Base-by-base conservation (phyloP, 2,113 vertebrate genomes). In the Engystomops pustulosus region DNA sequence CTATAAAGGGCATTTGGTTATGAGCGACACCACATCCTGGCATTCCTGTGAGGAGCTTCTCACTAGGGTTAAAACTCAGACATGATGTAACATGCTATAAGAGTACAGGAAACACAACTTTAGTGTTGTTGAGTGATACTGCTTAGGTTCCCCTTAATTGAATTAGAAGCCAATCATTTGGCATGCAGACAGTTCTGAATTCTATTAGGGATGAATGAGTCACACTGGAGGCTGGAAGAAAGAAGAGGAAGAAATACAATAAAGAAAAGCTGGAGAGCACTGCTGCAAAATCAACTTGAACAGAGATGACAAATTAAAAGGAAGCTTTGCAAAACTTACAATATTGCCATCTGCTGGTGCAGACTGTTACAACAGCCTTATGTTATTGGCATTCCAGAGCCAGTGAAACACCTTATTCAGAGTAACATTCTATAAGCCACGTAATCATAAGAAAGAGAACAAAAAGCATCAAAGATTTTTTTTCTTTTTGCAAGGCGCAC, bases 181-280 rank as follows among this genome's bases (percentile, higher is more conserved):
- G 44, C 44, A 84, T 68, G 44, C 81, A 77, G 55, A 84, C 27
- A 47, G 81, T 38, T n/a, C 38, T 34, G 55, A 62, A 74, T 74
- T 82, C 67, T 75, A 75, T 74, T 75, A 74, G 38, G 27, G 44
- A 51, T 76, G 58, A 77, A 77, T 76, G 81, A 84, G 58, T 84
- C 81, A 84, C 71, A 84, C 81, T 76, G 81, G 53, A 67, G 44
- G 71, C 71, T 51, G 71, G 32, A 45, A 76, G 71, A 47, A 38
- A 65, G 34, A 83, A 58, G 55, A 38, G 32, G 32, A 58, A 58
- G 23, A 81, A 68, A 53, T 17, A 44, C 49, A 60, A 60, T 53
- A 75, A 55, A 81, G 25, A 69, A 49, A 83, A 47, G 68, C 69
- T 32, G 49, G 51, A 58, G 80, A 62, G 53, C 49, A 58, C 38